These are phyloP conservation scores for Leucoraja erinaceus DNA, from an alignment of 2,113 vertebrate genomes.

Conservation along the genomic window DNA sequence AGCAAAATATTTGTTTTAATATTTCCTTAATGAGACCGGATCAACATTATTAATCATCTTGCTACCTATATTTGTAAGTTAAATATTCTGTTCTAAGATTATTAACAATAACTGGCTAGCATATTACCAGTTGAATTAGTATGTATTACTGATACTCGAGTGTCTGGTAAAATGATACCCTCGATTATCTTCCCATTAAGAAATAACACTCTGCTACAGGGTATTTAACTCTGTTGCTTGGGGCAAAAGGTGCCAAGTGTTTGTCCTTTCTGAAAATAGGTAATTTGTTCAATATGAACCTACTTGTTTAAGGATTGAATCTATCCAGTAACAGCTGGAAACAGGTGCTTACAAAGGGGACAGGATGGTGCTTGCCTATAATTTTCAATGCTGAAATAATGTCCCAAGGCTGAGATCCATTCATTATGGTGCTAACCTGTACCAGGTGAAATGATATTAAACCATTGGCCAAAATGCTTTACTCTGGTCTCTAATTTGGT, in stretches of 20 bases:
- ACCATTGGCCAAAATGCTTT: too few species aligned
- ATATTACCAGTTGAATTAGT: not conserved
- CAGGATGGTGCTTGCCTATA: not conserved
- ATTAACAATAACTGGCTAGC: not conserved
- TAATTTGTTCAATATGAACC: too few species aligned
- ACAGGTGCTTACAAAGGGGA: not conserved
- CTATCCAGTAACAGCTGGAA: not conserved
- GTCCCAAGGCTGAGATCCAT: not conserved
- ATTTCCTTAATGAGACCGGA: not conserved
- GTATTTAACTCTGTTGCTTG: too few species aligned
- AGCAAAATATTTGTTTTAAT: not conserved
- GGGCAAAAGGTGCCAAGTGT: too few species aligned
- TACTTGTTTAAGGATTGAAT: too few species aligned
- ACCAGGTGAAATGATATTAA: not conserved
- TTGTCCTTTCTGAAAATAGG: too few species aligned
- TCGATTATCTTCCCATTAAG: not conserved
- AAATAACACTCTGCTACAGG: not conserved
- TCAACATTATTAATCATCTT: not conserved
- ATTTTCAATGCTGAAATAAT: not conserved
- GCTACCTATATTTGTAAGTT: not conserved
- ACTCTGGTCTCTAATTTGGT: too few species aligned
- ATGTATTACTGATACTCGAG: not conserved
- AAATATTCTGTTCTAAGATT: not conserved
- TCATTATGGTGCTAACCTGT: not conserved
- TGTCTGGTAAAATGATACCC: not conserved